Percentiles rank a stretch among this genome's conserved stretches.
Conservation (phyloP, 2,888 invertebrate genomes). For the Sarcophaga caerulescens region DNA sequence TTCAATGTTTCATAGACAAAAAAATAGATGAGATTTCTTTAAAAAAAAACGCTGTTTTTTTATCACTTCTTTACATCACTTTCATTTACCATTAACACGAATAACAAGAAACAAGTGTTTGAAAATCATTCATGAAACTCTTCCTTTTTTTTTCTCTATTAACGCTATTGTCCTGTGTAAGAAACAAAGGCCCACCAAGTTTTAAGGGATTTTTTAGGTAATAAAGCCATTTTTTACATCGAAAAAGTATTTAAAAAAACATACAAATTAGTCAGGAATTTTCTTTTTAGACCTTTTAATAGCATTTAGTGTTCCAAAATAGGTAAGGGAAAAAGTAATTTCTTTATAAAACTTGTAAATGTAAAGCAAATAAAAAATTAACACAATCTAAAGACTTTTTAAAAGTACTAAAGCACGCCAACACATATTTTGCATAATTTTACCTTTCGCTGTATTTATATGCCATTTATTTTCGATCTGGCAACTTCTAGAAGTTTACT, state of each 20-base stretch:
- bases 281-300: not conserved
- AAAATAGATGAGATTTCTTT: constrained; percentile 26
- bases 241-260: constrained; percentile 17
- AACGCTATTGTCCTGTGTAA: constrained; percentile 39
- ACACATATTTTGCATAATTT: not conserved
- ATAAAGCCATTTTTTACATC: constrained; percentile 28
- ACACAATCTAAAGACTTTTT: too few relatives aligned
- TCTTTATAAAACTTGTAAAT: not conserved
- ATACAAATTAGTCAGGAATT: constrained; percentile 34
- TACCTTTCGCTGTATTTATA: too few relatives aligned
- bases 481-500: too few relatives aligned
- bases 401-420: too few relatives aligned
- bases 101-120: constrained; percentile 39
- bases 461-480: too few relatives aligned
- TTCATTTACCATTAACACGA: not conserved
- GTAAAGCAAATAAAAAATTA: too few relatives aligned
- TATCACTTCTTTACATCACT: constrained; percentile 38
- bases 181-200: constrained; percentile 29
- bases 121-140: constrained; percentile 24
- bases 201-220: constrained; percentile 41
- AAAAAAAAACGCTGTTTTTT: constrained; percentile 29
- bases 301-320: not conserved
- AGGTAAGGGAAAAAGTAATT: not conserved
- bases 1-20: not conserved
- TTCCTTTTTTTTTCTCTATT: not conserved